These are phyloP conservation scores for Cheilosia grossa DNA, from an alignment of 2,888 invertebrate species.

Conservation along the genomic window DNA sequence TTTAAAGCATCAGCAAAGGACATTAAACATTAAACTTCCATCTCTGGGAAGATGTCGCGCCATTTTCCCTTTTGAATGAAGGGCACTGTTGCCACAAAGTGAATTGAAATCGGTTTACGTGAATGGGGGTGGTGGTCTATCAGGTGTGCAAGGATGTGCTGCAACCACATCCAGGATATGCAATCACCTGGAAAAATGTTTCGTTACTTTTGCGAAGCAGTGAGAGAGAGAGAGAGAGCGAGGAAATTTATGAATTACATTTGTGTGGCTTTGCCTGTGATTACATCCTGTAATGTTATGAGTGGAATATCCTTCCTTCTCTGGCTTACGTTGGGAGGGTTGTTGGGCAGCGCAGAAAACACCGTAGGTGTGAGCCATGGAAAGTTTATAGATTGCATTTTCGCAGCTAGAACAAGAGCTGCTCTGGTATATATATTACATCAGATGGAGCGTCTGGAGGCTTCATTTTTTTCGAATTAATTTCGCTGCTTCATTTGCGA, in stretches of 20 bases:
- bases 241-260: constrained; percentile 73
- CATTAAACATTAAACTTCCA: constrained; percentile 71
- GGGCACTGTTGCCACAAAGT: constrained; percentile 59
- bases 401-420: constrained; percentile 41
- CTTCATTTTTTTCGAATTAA: constrained; percentile 34
- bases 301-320: constrained; percentile 39
- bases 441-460: constrained; percentile 58
- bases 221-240: background rate
- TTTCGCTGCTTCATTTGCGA: constrained; percentile 54
- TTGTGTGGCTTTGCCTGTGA: constrained; percentile 70
- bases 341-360: background rate
- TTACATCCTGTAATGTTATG: constrained; percentile 71
- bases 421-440: background rate
- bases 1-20: constrained; percentile 56
- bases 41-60: constrained; percentile 37
- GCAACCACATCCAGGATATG: constrained; percentile 68
- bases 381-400: constrained; percentile 68
- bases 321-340: background rate
- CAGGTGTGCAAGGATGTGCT: constrained; percentile 44
- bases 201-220: constrained; percentile 43
- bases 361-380: constrained; percentile 44
- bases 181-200: constrained; percentile 73
- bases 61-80: background rate
- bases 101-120: constrained; percentile 49
- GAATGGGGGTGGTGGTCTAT: constrained; percentile 3